Percentiles rank a stretch among this genome's conserved stretches.
These are phyloP conservation scores for Apostichopus leukothele DNA, from an alignment of 53 echinoderm and acorn worm genomes.

Conservation along the genomic window DNA sequence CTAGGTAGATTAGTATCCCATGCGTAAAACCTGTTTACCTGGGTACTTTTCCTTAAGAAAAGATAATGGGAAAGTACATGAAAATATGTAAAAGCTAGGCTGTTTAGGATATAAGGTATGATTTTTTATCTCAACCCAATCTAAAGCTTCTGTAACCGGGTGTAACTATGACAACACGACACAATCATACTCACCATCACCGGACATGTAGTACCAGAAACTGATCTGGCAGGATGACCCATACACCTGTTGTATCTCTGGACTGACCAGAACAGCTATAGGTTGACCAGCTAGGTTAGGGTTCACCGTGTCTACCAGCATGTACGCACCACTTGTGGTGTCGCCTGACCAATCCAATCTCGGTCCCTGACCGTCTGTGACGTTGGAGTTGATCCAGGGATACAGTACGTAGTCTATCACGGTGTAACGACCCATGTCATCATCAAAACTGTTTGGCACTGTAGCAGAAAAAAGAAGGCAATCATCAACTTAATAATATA, in stretches of 20 bases:
- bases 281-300: slow-evolving; percentile 34
- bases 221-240: slow-evolving; percentile 46
- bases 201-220: slow-evolving; percentile 51
- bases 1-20: too few relatives aligned
- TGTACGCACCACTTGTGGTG: slow-evolving; percentile 54
- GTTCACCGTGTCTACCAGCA: slow-evolving; percentile 58
- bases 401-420: slow-evolving; percentile 21
- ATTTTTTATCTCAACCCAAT: too few relatives aligned
- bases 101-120: too few relatives aligned
- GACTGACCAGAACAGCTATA: slow-evolving; percentile 22
- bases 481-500: not conserved
- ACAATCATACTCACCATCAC: slow-evolving; percentile 43
- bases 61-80: too few relatives aligned
- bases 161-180: too few relatives aligned
- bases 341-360: slow-evolving; percentile 42
- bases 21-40: too few relatives aligned
- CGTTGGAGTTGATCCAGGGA: slow-evolving; percentile 18
- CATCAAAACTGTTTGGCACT: slow-evolving; percentile 47
- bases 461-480: not conserved
- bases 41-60: too few relatives aligned
- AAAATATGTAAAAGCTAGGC: too few relatives aligned
- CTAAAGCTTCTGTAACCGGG: too few relatives aligned
- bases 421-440: slow-evolving; percentile 24
- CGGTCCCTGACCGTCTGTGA: slow-evolving; percentile 20
- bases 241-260: slow-evolving; percentile 44